Conservation (phyloP, 2,888 invertebrate species). For the Drosophila melanosoma region DNA sequence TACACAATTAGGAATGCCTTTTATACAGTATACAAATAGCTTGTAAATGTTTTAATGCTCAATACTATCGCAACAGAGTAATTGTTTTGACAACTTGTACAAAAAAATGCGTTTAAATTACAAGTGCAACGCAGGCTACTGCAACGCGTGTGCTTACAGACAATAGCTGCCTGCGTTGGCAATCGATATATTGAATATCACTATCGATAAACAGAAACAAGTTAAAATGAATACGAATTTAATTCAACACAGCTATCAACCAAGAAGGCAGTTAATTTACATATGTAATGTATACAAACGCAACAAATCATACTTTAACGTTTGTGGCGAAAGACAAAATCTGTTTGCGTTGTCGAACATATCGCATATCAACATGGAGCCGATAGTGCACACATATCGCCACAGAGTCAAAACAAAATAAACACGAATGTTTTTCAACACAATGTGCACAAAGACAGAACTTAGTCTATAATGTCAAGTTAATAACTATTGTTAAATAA, state of each 20-base stretch:
- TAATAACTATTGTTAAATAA: neutral
- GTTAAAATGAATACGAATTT: neutral
- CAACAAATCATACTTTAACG: neutral
- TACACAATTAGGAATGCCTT: neutral
- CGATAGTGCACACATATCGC: neutral
- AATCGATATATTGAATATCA: neutral
- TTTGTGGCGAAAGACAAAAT: slow-evolving; percentile 4
- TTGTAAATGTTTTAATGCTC: neutral
- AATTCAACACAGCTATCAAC: neutral
- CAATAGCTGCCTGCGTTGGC: neutral
- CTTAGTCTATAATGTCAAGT: neutral
- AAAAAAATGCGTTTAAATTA: neutral
- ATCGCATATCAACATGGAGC: neutral
- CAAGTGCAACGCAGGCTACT: neutral
- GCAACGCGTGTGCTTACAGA: neutral
- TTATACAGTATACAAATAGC: neutral
- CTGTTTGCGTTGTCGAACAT: slow-evolving; percentile 17
- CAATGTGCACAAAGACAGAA: neutral
- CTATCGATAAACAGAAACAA: neutral
- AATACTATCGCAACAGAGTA: neutral
- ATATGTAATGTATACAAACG: neutral
- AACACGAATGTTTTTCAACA: slow-evolving; percentile 16
- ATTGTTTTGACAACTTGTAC: neutral
- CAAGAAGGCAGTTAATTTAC: neutral
- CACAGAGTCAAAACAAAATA: neutral